A percentile compares a stretch with the other conserved stretches of the same genome.
phyloP scores from a whole-genome alignment of 2,797 vertebrate species.

The Phrynocephalus forsythii region DNA sequence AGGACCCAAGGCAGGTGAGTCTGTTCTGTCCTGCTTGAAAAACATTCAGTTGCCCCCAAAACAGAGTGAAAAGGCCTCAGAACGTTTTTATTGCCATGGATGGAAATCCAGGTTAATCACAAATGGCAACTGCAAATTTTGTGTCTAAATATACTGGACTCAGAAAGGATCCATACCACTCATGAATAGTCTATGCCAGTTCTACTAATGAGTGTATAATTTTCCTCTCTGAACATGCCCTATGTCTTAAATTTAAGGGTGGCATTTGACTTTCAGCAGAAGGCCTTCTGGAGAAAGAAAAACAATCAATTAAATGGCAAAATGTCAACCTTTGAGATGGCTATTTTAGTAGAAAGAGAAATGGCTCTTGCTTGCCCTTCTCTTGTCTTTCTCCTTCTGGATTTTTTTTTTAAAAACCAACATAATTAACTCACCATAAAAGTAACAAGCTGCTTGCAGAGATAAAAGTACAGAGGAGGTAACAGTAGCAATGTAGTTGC shows the following conservation, averaged over 20 bases:
- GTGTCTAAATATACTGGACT: neutral
- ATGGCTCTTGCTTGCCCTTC: constrained; percentile 40
- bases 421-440: constrained; percentile 59
- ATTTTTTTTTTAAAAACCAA: constrained; percentile 43
- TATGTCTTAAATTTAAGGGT: constrained; percentile 27
- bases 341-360: constrained; percentile 49
- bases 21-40: neutral
- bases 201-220: neutral
- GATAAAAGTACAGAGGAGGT: constrained; percentile 35
- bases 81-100: neutral
- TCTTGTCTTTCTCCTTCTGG: constrained; percentile 54
- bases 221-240: neutral
- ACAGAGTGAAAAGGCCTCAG: neutral
- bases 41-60: neutral
- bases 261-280: neutral
- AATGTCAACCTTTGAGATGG: constrained; percentile 51
- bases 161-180: neutral
- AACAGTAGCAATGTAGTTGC: neutral
- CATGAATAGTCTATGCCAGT: neutral
- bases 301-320: constrained; percentile 36
- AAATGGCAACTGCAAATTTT: neutral
- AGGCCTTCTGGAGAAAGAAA: constrained; percentile 19
- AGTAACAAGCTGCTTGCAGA: constrained; percentile 40
- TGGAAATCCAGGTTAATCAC: neutral
- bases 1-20: too few relatives aligned